Percentiles rank a stretch among this genome's conserved stretches.
Conservation (phyloP, 2,797 vertebrate species). For the Gymnoscopelus braueri region DNA sequence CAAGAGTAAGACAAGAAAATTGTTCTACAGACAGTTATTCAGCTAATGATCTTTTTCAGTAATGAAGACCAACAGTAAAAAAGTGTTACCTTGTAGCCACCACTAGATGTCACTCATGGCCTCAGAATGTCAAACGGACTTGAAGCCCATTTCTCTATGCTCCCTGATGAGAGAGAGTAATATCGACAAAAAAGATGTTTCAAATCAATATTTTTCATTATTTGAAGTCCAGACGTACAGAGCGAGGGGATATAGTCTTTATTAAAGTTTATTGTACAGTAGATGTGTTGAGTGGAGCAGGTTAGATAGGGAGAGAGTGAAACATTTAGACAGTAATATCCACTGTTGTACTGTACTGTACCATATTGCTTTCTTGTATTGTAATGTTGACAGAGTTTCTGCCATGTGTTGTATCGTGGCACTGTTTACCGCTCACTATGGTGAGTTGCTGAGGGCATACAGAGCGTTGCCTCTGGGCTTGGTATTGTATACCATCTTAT, state of each 20-base stretch:
- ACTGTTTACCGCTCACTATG: neutral
- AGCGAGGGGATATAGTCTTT: conserved; percentile 79
- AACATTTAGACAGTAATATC: conserved; percentile 51
- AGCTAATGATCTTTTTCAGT: no score
- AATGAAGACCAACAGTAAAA: no score
- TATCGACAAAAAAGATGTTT: conserved; percentile 75
- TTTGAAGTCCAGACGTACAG: conserved; percentile 73
- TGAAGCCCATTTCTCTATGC: conserved; percentile 1
- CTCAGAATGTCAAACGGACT: conserved; percentile 29
- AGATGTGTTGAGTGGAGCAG: conserved; percentile 56
- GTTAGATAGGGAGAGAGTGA: conserved; percentile 18
- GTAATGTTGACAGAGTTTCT: neutral
- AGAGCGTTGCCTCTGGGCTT: neutral
- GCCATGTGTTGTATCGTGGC: neutral
- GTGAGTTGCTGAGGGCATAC: neutral
- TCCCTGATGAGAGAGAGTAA: conserved; percentile 63
- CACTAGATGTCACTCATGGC: conserved; percentile 72
- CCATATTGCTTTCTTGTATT: conserved; percentile 21
- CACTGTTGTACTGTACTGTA: conserved; percentile 20
- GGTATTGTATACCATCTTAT: neutral
- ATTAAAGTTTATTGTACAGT: conserved; percentile 79
- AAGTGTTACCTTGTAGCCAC: conserved; percentile 15
- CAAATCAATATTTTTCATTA: conserved; percentile 85
- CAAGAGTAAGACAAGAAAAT: no score
- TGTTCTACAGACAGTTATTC: no score